Percentiles rank a stretch among this genome's conserved stretches.
phyloP scores from a whole-genome alignment of 2,888 invertebrate species.

The Lacanobia wlatinum region DNA sequence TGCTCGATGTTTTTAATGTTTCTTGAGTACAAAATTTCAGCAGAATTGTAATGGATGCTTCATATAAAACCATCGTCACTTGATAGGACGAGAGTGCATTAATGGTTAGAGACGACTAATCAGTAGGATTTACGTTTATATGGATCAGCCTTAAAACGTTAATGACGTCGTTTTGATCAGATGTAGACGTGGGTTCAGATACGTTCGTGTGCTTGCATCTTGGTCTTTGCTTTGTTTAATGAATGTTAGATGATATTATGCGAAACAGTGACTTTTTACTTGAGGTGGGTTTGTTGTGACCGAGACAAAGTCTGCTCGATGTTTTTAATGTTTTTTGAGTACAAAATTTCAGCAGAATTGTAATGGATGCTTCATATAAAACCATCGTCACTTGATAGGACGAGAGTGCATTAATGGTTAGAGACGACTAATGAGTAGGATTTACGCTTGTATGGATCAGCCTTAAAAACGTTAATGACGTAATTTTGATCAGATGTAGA shows the following conservation, averaged over 20 bases:
- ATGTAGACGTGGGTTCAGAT: slow-evolving; percentile 42
- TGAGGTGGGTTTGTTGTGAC: too few species aligned
- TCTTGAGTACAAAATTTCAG: too few species aligned
- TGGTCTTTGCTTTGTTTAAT: neutral
- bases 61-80: too few species aligned
- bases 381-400: too few species aligned
- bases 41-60: too few species aligned
- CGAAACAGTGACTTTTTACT: neutral
- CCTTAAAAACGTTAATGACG: slow-evolving; percentile 60
- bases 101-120: slow-evolving; percentile 61
- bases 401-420: slow-evolving; percentile 6
- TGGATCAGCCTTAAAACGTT: slow-evolving; percentile 59
- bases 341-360: too few species aligned
- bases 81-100: slow-evolving; percentile 19
- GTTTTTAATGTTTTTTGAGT: too few species aligned
- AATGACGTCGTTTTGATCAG: slow-evolving; percentile 62
- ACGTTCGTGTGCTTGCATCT: slow-evolving; percentile 7
- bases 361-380: too few species aligned
- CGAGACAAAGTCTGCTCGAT: too few species aligned
- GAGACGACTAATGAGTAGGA: too few species aligned
- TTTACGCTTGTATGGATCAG: slow-evolving; percentile 40
- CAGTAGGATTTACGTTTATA: slow-evolving; percentile 66
- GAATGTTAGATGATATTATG: neutral
- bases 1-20: too few species aligned
- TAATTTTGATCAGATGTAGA: slow-evolving; percentile 58